These are phyloP conservation scores for Numida meleagris DNA, from an alignment of 2,113 vertebrate species.

Conservation along the genomic window DNA sequence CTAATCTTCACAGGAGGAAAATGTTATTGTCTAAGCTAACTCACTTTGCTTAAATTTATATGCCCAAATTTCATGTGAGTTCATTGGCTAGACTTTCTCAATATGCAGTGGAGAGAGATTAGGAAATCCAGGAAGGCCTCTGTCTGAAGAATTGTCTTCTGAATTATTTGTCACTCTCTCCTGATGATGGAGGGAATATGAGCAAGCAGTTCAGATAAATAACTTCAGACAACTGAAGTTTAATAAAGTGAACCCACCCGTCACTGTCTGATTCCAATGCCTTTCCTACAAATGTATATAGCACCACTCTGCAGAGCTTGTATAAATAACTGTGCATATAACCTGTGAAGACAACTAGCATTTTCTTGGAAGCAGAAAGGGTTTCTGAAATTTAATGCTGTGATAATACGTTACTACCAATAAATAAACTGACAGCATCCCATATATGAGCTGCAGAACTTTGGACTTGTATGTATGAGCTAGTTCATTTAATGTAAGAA, in stretches of 20 bases:
- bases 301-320: neutral
- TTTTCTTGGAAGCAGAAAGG: neutral
- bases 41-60: neutral
- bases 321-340: neutral
- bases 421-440: neutral
- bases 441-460: neutral
- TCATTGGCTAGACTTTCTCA: neutral
- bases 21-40: neutral
- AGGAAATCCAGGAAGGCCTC: neutral
- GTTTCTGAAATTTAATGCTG: neutral
- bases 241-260: neutral
- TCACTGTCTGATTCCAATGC: neutral
- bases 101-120: neutral
- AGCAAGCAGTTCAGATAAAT: neutral
- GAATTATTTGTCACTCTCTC: neutral
- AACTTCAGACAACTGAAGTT: neutral
- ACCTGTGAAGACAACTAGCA: neutral
- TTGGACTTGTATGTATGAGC: neutral
- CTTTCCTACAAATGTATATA: neutral
- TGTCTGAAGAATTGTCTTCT: neutral
- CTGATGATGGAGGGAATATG: neutral
- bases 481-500: neutral
- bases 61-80: neutral
- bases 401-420: neutral
- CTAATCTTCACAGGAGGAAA: neutral